Evolutionary conservation across 2,113 vertebrate species (phyloP), one percentile per base, ranked within the genome.

Genomic region (Psittacula cyanocephala): DNA sequence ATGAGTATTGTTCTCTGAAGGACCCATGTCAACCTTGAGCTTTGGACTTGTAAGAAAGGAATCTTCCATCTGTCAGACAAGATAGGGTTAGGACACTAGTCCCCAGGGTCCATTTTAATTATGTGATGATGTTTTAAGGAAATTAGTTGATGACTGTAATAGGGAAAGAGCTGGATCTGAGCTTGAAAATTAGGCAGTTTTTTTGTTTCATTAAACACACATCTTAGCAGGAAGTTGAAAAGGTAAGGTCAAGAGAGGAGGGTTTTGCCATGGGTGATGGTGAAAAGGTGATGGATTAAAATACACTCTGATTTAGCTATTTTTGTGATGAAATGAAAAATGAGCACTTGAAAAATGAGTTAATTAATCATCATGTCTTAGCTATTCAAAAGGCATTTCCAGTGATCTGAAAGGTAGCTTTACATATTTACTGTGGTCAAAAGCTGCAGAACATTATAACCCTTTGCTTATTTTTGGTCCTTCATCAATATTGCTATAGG

Each of bases 161-260:
- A 72, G 81, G 33, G 77, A 90, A 44, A 50, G 68, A 92, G 49
- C 20, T 74, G 93, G 64, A 65, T 88, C 31, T 16, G 27, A 65
- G 29, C 49, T 81, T 39, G 81, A 94, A 97, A 97, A 89, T n/a
- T 50, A 91, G 60, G 33, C 62, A 78, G 74, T 39, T 88, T 91
- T 91, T 95, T 92, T 96, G 43, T 97, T 97, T 96, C 88, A 77
- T 91, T 93, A 88, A 84, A 72, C 4, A 81, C 49, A 88, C 35
- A 79, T 97, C 49, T 96, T 91, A 85, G 68, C 41, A 88, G 96
- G 94, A 97, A 97, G 96, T 93, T 91, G 72, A 89, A 95, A 97
- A 94, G 79, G 86, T 90, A 85, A 97, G 86, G 93, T 97, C 93
- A 95, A 81, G 63, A 91, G 83, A 72, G 50, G 39, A 93, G 24